A percentile compares a stretch with the other conserved stretches of the same genome.
phyloP scores from a whole-genome alignment of 2,797 vertebrate genomes.

The Lates japonicus region DNA sequence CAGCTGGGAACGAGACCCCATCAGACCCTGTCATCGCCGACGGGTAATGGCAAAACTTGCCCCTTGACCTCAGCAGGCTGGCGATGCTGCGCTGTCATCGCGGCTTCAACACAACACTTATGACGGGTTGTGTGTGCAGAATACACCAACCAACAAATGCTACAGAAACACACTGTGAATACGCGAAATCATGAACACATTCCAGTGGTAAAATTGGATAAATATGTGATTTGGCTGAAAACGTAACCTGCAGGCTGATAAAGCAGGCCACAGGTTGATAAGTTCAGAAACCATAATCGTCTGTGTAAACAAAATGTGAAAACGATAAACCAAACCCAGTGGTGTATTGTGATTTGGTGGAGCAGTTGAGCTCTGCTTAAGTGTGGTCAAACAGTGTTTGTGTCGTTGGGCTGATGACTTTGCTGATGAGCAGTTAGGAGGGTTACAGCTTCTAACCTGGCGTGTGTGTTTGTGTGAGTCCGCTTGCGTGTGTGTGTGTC shows the following conservation, averaged over 20 bases:
- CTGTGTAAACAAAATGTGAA: conserved; percentile 57
- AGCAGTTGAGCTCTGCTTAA: conserved; percentile 59
- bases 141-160: conserved; percentile 39
- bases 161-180: background rate
- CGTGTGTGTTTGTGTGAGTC: conserved; percentile 53
- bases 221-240: conserved; percentile 30
- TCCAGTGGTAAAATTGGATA: background rate
- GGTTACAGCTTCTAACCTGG: conserved; percentile 62
- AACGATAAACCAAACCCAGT: conserved; percentile 64
- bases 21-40: conserved; percentile 99
- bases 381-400: conserved; percentile 77
- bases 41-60: conserved; percentile 92
- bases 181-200: background rate
- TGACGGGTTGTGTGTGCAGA: conserved; percentile 34
- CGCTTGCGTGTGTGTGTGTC: background rate
- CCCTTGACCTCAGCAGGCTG: conserved; percentile 43
- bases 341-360: conserved; percentile 61
- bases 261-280: conserved; percentile 61
- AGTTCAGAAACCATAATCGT: conserved; percentile 48
- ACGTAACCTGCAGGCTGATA: conserved; percentile 34
- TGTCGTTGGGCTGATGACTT: conserved; percentile 76
- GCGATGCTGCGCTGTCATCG: conserved; percentile 15
- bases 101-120: conserved; percentile 19
- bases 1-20: conserved; percentile 99
- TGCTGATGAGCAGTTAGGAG: conserved; percentile 76